Percentiles rank a stretch among this genome's conserved stretches.
Evolutionary conservation across 2,888 invertebrate genomes (phyloP).

Genomic region (Flabesymbios commensalis): DNA sequence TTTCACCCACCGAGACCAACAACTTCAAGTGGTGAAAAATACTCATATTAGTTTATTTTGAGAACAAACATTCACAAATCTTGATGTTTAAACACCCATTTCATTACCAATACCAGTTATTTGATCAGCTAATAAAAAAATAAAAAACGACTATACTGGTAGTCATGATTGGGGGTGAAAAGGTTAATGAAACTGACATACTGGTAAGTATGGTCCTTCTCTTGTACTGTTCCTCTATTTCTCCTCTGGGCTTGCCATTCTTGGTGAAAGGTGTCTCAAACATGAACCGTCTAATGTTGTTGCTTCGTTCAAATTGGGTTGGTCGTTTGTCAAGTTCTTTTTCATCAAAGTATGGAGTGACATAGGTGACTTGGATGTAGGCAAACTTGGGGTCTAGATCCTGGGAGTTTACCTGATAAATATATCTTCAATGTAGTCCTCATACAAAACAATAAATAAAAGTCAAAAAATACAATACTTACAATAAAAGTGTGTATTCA

Average conservation of each 20-base stretch:
- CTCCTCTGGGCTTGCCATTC: conserved; percentile 73
- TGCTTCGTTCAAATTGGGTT: conserved; percentile 86
- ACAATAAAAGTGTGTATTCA: not conserved
- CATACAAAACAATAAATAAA: not conserved
- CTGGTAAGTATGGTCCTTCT: conserved; percentile 87
- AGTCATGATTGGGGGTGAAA: not conserved
- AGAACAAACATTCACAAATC: no score
- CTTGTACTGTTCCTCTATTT: conserved; percentile 83
- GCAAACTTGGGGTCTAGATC: conserved; percentile 83
- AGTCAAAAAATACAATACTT: not conserved
- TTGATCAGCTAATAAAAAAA: no score
- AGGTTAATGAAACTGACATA: conserved; percentile 62
- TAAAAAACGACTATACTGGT: no score
- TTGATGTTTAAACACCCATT: no score
- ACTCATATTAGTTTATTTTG: no score
- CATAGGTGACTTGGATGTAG: conserved; percentile 93
- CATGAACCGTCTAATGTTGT: conserved; percentile 86
- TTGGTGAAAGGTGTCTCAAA: conserved; percentile 93
- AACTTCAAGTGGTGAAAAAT: no score
- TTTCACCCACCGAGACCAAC: no score
- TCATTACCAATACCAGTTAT: no score
- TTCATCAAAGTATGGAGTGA: conserved; percentile 80
- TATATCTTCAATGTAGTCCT: not conserved
- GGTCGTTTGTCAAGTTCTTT: conserved; percentile 73
- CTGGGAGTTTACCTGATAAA: conserved; percentile 68